Conservation (phyloP, 1,140 invertebrate genomes). For the Sweltsa coloradensis region DNA sequence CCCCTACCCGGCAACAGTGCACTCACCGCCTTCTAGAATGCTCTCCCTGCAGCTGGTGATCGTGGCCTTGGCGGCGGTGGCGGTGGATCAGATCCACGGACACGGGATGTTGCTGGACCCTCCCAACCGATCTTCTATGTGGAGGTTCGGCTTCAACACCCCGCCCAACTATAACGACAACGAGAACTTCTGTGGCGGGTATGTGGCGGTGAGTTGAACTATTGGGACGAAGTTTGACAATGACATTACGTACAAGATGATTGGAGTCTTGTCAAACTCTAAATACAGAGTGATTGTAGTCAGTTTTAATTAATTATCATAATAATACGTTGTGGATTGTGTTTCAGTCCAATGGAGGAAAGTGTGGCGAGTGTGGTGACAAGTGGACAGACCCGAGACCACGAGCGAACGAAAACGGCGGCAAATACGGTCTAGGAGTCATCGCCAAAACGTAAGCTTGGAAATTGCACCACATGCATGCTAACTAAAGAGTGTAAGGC, state of each 20-base stretch:
- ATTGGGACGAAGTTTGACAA: too few species aligned
- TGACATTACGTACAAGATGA: too few species aligned
- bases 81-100: conserved; percentile 25
- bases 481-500: too few species aligned
- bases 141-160: conserved; percentile 61
- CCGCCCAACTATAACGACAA: conserved; percentile 57
- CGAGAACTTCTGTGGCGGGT: conserved; percentile 51
- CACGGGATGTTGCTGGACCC: conserved; percentile 61
- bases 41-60: too few species aligned
- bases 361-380: conserved; percentile 47
- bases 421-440: conserved; percentile 40
- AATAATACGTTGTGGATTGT: too few species aligned
- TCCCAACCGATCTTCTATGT: conserved; percentile 47
- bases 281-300: too few species aligned
- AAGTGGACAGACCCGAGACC: conserved; percentile 34
- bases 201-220: conserved; percentile 12
- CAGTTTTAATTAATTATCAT: too few species aligned
- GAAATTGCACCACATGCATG: too few species aligned
- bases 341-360: conserved; percentile 37
- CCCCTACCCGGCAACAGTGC: too few species aligned
- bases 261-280: too few species aligned
- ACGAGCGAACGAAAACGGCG: conserved; percentile 47
- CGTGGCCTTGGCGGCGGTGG: conserved; percentile 8
- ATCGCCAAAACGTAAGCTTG: conserved; percentile 28
- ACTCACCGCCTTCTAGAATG: too few species aligned